Base-by-base conservation (phyloP, 2,113 vertebrate genomes). In the Catharus fuscescens region DNA sequence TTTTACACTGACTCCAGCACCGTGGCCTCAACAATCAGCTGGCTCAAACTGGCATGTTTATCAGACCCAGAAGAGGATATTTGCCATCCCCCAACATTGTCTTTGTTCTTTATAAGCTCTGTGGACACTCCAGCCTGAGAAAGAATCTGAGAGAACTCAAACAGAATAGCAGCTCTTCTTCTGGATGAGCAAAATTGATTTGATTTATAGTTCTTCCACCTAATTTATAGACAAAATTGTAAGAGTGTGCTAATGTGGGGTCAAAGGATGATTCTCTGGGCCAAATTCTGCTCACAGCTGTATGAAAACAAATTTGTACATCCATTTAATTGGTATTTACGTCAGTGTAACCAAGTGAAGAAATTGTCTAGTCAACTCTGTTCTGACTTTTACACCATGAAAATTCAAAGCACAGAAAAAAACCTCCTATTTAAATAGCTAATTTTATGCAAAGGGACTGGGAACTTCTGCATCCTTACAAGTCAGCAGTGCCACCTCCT, bases 251-350 rank as follows among this genome's bases (percentile, higher is more conserved):
- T 79, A 86, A 38, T 13, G 29, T 50, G 32, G 52, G 62, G 61
- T 29, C 28, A 83, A 38, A 54, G 53, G 60, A 59, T 44, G 34
- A 81, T 48, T 74, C 36, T 57, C 65, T 59, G 56, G 38, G 69
- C 84, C 80, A 89, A 78, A 88, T 95, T 94, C 69, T 78, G 40
- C 72, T 86, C 40, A 77, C 28, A 69, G 40, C 15, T 80, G 26
- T 77, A 77, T 16, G 53, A 86, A 93, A 90, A 91, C n/a, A 80
- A 67, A 80, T 56, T 69, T 60, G 40, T 70, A 79, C 62, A 54
- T 86, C 56, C 19, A 52, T 47, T 90, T 93, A 86, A 69, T 65
- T 73, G 25, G 24, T 28, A 76, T 82, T 88, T 88, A 69, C 80
- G 86, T 86, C 48, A 88, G 62, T 34, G 76, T 56, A 92, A 80